Percentiles rank a stretch among this genome's conserved stretches.
These are phyloP conservation scores for Tholera decimalis DNA, from an alignment of 2,888 invertebrate genomes.

Conservation along the genomic window DNA sequence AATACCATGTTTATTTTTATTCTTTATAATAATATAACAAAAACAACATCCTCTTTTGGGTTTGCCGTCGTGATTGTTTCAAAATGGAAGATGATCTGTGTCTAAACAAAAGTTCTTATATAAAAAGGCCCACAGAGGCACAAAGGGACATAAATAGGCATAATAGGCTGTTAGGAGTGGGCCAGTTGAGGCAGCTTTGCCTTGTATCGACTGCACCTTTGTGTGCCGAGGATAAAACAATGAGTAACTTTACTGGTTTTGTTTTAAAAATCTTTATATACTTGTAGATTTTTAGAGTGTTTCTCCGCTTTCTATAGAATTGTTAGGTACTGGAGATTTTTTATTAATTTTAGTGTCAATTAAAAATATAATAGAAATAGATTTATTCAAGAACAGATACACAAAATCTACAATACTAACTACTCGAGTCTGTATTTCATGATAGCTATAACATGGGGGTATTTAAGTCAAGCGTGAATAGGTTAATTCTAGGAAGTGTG, in stretches of 20 bases:
- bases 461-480: too few relatives aligned
- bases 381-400: too few relatives aligned
- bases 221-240: conserved; percentile 69
- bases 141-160: conserved; percentile 23
- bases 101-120: conserved; percentile 49
- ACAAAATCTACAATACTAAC: too few relatives aligned
- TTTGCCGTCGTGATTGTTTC: conserved; percentile 36
- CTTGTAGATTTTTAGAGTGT: not conserved
- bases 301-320: too few relatives aligned
- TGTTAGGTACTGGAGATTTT: too few relatives aligned
- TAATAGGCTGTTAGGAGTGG: conserved; percentile 49
- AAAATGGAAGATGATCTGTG: conserved; percentile 57
- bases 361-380: too few relatives aligned
- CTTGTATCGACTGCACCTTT: conserved; percentile 70
- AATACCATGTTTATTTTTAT: not conserved
- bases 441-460: too few relatives aligned
- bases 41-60: conserved; percentile 2
- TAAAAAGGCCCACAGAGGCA: conserved; percentile 20
- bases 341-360: too few relatives aligned
- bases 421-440: too few relatives aligned
- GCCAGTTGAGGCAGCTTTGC: conserved; percentile 32
- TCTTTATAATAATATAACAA: not conserved
- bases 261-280: conserved; percentile 11
- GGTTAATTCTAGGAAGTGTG: too few relatives aligned
- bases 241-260: conserved; percentile 32